Conservation (phyloP, 2,888 invertebrate genomes). For the Drosophila prolongata region DNA sequence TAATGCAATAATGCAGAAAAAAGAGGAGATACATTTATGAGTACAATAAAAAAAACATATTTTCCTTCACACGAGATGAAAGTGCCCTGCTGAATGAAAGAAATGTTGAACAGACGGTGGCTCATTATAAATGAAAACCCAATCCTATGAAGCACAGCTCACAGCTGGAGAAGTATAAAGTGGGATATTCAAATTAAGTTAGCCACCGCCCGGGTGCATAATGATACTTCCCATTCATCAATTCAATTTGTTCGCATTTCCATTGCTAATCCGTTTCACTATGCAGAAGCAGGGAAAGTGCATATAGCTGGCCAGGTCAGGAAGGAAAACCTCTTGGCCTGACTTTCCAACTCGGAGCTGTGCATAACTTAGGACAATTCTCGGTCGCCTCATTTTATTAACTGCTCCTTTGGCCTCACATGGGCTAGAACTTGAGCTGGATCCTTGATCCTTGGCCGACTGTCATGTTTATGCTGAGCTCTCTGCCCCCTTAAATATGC, state of each 20-base stretch:
- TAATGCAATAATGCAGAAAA: neutral
- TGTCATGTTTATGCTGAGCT: constrained; percentile 35
- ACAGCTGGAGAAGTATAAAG: neutral
- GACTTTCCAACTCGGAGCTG: constrained; percentile 22
- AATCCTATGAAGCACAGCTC: constrained; percentile 13
- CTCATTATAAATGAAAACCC: constrained; percentile 10
- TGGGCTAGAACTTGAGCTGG: constrained; percentile 39
- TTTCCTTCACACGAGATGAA: constrained; percentile 1
- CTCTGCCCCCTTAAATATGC: constrained; percentile 66
- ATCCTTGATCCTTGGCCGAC: constrained; percentile 33
- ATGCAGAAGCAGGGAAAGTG: constrained; percentile 11
- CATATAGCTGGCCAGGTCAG: constrained; percentile 12
- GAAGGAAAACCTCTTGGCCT: constrained; percentile 17
- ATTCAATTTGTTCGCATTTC: constrained; percentile 43
- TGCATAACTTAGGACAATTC: constrained; percentile 57
- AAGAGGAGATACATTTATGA: neutral
- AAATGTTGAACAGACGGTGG: neutral
- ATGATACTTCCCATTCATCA: constrained; percentile 32
- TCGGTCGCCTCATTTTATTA: constrained; percentile 52
- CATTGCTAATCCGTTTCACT: constrained; percentile 29
- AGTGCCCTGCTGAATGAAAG: constrained; percentile 1
- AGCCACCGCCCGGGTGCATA: constrained; percentile 11
- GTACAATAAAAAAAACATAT: neutral
- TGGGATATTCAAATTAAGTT: constrained; percentile 16
- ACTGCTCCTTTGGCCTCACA: constrained; percentile 23